Base-by-base conservation (phyloP, 2,888 invertebrate genomes). In the Trachelus troglodyta region DNA sequence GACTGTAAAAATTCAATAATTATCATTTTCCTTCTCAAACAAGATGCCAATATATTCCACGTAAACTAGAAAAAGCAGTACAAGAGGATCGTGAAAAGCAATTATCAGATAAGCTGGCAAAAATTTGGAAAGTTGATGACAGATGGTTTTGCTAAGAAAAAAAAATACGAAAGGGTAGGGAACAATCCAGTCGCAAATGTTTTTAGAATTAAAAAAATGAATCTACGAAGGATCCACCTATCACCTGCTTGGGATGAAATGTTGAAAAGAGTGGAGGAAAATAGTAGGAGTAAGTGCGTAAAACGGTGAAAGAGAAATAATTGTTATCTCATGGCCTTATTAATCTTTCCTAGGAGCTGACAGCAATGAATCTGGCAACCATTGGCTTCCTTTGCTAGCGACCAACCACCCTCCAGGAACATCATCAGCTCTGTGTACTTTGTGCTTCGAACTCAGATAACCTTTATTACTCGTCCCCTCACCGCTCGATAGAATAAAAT, bases 401-500 rank as follows among this genome's bases (percentile, higher is more conserved):
- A 56, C 56, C 56, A 56, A 23, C 56, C 56, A 56, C 56, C 56
- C 56, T 56, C 35, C 68, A 79, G 79, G 81, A 86, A 84, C 88
- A 86, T 86, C 87, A 87, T 87, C 85, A 79, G 78, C 87, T 88
- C 89, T 87, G 87, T 89, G 91, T 88, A 90, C 90, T 90, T 90
- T 90, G 89, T 79, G 88, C 90, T 81, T 80, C 85, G 86, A 87
- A 88, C 88, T 81, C 76, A 79, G 91, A 91, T 91, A 91, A 91
- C 91, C 91, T 88, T 78, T 78, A 77, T 81, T 82, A 79, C 80
- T 81, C 79, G 76, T 69, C 75, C 76, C 77, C 74, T 78, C 74
- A 76, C 37, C 77, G 69, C 77, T 56, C 71, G 78, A 30, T 77
- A 74, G 75, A 75, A 78, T 85, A 87, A 87, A 84, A 87, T 85